Conservation (phyloP, 2,113 vertebrate species). For the Micronycteris hirsuta region DNA sequence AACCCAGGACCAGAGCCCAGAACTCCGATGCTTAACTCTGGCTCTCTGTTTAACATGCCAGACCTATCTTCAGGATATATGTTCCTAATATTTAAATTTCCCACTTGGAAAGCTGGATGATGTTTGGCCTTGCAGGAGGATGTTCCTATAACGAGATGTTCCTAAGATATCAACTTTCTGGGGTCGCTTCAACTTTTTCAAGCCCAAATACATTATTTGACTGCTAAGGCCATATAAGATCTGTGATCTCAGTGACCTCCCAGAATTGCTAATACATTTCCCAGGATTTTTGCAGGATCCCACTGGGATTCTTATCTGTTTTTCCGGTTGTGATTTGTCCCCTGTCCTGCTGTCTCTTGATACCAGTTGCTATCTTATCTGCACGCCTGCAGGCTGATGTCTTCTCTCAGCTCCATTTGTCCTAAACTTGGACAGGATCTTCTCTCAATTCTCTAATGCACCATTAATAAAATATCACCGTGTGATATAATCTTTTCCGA, state of each 20-base stretch:
- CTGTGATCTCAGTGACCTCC: not conserved
- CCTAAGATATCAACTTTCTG: not conserved
- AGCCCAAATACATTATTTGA: not conserved
- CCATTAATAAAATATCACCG: not conserved
- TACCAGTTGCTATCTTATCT: not conserved
- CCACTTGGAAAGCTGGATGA: not conserved
- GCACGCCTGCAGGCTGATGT: not conserved
- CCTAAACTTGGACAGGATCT: not conserved
- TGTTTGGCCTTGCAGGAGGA: not conserved
- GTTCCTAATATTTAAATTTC: not conserved
- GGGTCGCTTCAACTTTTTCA: not conserved
- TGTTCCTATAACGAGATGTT: not conserved
- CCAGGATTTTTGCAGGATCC: not conserved
- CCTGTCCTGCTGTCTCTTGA: not conserved
- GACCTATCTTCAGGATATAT: not conserved
- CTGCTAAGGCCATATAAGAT: not conserved
- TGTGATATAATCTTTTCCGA: not conserved
- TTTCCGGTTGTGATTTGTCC: not conserved
- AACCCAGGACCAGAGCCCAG: not conserved
- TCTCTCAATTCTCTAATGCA: not conserved
- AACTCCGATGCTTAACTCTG: not conserved
- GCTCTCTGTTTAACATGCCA: not conserved
- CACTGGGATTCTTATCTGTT: not conserved
- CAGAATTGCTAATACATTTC: not conserved
- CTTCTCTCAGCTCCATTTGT: not conserved